Evolutionary conservation across 1,140 invertebrate genomes (phyloP).

Genomic region (Aricia agestis): DNA sequence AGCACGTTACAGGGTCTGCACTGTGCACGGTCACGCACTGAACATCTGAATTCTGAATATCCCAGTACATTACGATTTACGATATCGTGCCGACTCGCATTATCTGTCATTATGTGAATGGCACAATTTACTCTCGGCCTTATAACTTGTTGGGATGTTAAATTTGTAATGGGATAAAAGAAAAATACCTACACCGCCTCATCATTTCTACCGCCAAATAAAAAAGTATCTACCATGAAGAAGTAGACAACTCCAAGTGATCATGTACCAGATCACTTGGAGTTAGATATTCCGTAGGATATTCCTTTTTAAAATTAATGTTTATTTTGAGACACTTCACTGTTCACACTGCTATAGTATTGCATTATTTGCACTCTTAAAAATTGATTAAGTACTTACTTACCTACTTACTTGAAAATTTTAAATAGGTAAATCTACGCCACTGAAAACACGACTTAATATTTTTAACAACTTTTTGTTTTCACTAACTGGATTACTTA

Average conservation of each 20-base stretch:
- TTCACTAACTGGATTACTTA: no score
- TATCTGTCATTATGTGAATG: slow-evolving; percentile 70
- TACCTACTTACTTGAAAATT: no score
- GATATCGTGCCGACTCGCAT: slow-evolving; percentile 54
- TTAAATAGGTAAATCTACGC: no score
- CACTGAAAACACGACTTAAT: no score
- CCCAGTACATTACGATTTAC: slow-evolving; percentile 34
- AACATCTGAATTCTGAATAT: slow-evolving; percentile 12
- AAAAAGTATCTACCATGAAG: neutral
- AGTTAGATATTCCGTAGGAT: no score
- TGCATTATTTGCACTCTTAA: no score
- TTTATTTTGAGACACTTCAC: no score
- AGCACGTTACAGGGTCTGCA: neutral
- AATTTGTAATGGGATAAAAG: slow-evolving; percentile 17
- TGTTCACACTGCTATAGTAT: no score
- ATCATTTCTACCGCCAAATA: neutral
- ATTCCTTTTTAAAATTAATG: no score
- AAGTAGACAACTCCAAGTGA: neutral
- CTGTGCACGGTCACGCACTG: neutral
- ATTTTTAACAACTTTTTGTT: no score
- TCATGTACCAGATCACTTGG: no score
- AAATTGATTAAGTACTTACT: no score
- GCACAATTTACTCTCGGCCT: slow-evolving; percentile 50
- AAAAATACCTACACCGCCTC: neutral
- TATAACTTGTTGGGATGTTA: slow-evolving; percentile 18